These are phyloP conservation scores for Myotis vivesi DNA, from an alignment of 2,797 vertebrate species.

Conservation along the genomic window DNA sequence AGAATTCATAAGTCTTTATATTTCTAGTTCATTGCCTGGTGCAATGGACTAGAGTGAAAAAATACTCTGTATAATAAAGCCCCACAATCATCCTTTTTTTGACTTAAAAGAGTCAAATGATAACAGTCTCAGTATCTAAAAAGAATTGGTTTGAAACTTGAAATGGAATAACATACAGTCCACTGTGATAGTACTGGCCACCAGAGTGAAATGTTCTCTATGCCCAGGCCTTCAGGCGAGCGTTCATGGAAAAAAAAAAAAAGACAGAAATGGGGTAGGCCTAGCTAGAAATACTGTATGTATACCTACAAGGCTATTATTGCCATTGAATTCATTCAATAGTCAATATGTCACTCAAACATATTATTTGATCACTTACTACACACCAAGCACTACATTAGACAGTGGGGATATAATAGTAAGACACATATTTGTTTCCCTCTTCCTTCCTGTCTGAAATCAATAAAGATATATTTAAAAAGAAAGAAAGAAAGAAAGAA, in stretches of 20 bases:
- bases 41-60: constrained; percentile 34
- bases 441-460: no score
- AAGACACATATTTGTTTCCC: neutral
- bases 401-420: neutral
- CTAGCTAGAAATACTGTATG: neutral
- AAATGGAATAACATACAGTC: neutral
- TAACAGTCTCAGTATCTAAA: constrained; percentile 13
- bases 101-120: constrained; percentile 34
- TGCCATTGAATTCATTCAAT: neutral
- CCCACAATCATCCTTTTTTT: neutral
- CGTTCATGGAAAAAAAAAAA: constrained; percentile 31
- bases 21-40: constrained; percentile 46
- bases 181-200: neutral
- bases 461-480: no score
- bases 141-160: constrained; percentile 16
- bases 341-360: constrained; percentile 28
- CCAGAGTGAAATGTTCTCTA: neutral
- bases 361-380: neutral
- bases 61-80: neutral
- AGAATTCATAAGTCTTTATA: constrained; percentile 26
- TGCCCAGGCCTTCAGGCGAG: neutral
- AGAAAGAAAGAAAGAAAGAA: no score
- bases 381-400: neutral
- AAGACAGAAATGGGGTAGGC: neutral
- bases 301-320: neutral